Conservation (phyloP, 2,797 vertebrate species). For the Mastacembelus armatus region DNA sequence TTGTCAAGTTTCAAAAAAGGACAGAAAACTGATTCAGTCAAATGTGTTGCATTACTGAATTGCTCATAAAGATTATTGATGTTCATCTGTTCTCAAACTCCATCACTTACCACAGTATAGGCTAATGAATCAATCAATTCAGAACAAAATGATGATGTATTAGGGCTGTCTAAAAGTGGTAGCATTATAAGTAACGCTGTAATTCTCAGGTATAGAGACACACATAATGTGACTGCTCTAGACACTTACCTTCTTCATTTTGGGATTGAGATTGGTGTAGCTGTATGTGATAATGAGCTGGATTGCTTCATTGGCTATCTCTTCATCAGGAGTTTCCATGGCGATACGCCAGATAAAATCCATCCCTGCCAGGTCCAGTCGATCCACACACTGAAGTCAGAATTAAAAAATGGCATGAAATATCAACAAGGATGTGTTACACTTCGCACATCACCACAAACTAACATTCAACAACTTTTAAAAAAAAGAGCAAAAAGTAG, state of each 20-base stretch:
- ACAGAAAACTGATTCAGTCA: neutral
- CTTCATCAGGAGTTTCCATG: conserved; percentile 99
- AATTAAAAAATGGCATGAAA: neutral
- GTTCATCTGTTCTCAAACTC: neutral
- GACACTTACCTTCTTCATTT: conserved; percentile 93
- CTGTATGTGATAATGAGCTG: conserved; percentile 98
- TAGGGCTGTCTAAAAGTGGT: neutral
- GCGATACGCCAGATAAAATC: conserved; percentile 99
- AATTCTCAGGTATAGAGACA: neutral
- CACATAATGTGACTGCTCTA: neutral
- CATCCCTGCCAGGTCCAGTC: conserved; percentile 97
- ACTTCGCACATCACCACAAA: no score
- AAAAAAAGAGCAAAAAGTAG: neutral
- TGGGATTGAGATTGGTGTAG: conserved; percentile 98
- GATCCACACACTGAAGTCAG: conserved; percentile 92
- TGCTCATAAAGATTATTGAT: neutral
- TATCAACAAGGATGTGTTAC: neutral
- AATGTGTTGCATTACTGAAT: neutral
- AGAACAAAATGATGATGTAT: neutral
- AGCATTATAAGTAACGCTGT: neutral
- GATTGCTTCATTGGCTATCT: conserved; percentile 99
- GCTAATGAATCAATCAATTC: neutral
- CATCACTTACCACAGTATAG: neutral
- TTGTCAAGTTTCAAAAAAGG: neutral
- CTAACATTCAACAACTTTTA: no score